A percentile compares a stretch with the other conserved stretches of the same genome.
These are phyloP conservation scores for Masticophis lateralis DNA, from an alignment of 2,797 vertebrate genomes.

Conservation along the genomic window DNA sequence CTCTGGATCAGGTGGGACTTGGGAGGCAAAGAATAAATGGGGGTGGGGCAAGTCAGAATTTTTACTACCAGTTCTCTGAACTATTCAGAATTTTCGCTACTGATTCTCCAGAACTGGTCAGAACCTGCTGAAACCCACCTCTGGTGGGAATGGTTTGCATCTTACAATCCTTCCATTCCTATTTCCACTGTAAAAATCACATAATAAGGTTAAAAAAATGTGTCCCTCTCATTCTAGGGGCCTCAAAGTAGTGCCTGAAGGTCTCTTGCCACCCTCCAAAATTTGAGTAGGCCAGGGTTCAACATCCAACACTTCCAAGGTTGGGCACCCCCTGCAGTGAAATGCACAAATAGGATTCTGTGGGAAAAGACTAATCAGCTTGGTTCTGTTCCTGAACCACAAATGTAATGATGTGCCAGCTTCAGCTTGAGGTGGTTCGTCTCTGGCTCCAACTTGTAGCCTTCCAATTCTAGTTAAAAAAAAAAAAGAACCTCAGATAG, in stretches of 20 bases:
- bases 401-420: not conserved
- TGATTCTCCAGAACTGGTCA: too few relatives aligned
- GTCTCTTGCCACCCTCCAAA: not conserved
- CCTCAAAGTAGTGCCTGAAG: not conserved
- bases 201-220: not conserved
- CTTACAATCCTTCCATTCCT: not conserved
- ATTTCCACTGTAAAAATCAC: not conserved
- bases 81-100: too few relatives aligned
- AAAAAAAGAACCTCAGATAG: not conserved
- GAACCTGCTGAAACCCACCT: too few relatives aligned
- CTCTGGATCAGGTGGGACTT: too few relatives aligned
- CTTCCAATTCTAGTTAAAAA: not conserved
- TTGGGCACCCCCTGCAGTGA: not conserved
- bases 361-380: not conserved
- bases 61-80: too few relatives aligned
- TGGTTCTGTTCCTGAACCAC: not conserved
- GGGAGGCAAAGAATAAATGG: too few relatives aligned
- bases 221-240: not conserved
- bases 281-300: not conserved
- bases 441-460: not conserved
- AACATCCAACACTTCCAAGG: not conserved
- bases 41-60: too few relatives aligned
- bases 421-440: not conserved
- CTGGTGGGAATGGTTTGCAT: not conserved
- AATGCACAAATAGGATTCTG: not conserved